Evolutionary conservation across 2,113 vertebrate species (phyloP).

Genomic region (Labrus mixtus): DNA sequence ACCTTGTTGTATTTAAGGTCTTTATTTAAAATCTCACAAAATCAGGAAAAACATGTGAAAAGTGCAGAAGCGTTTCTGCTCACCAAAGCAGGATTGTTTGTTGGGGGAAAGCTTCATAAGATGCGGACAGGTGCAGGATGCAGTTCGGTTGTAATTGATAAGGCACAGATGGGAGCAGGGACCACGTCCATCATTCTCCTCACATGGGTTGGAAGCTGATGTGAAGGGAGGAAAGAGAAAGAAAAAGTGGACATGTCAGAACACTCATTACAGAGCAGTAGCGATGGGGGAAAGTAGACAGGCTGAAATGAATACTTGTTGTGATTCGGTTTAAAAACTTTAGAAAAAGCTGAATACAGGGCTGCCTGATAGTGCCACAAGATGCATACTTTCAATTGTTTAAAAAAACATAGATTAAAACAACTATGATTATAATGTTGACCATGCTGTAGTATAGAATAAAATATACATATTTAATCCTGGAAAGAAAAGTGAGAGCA

Average conservation of each 20-base stretch:
- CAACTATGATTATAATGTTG: not conserved
- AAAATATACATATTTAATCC: not conserved
- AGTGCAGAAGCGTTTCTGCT: slow-evolving; percentile 57
- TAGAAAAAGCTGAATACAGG: slow-evolving; percentile 7
- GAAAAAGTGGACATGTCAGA: slow-evolving; percentile 2
- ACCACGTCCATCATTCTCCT: slow-evolving; percentile 90
- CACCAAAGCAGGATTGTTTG: slow-evolving; percentile 94
- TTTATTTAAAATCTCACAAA: slow-evolving; percentile 1
- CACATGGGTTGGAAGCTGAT: slow-evolving; percentile 94
- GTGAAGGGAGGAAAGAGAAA: slow-evolving; percentile 13
- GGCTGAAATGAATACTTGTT: slow-evolving; percentile 6
- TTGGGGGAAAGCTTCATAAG: slow-evolving; percentile 94
- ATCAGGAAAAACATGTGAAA: slow-evolving; percentile 12
- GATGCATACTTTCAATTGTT: not conserved
- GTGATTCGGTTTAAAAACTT: slow-evolving; percentile 3
- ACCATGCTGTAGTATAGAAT: not conserved
- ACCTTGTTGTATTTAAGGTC: not conserved
- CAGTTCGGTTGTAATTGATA: slow-evolving; percentile 92
- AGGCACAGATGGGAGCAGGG: slow-evolving; percentile 98
- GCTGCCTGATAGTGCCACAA: not conserved
- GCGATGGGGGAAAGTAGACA: slow-evolving; percentile 7
- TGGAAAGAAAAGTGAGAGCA: slow-evolving; percentile 7
- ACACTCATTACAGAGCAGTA: not conserved
- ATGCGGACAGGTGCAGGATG: slow-evolving; percentile 94
- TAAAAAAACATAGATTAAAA: not conserved